A percentile compares a stretch with the other conserved stretches of the same genome.
These are phyloP conservation scores for Scolopax mira DNA, from an alignment of 2,113 vertebrate species.

Conservation along the genomic window DNA sequence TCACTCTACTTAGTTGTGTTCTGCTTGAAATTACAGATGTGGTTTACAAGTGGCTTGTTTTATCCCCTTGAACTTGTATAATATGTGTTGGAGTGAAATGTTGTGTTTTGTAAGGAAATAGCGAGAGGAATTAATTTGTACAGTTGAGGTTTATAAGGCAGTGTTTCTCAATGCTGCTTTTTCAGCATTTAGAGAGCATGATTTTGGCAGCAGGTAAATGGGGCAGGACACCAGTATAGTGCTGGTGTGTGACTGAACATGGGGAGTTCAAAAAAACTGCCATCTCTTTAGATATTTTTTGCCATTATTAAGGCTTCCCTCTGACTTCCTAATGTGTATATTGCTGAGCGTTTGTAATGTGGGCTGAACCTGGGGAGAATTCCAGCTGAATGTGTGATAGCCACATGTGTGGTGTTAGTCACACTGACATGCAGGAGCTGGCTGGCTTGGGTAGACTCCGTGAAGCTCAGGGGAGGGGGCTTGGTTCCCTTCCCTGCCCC, in stretches of 20 bases:
- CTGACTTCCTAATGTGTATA: neutral
- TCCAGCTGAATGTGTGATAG: neutral
- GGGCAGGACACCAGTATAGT: no score
- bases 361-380: neutral
- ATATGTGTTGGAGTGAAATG: neutral
- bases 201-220: neutral
- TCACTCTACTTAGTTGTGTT: neutral
- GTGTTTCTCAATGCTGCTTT: neutral
- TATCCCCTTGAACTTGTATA: neutral
- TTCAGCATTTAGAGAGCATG: neutral
- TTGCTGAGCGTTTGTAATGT: neutral
- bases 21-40: neutral
- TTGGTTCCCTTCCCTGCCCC: neutral
- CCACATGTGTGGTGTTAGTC: neutral
- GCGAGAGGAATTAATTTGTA: neutral
- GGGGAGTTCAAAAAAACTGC: neutral
- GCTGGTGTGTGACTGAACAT: neutral
- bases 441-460: neutral
- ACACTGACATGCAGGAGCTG: no score
- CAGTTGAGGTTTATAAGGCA: neutral
- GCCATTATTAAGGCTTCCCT: neutral
- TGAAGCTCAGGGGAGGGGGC: neutral
- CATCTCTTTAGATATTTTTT: neutral
- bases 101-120: neutral
- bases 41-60: neutral